Evolutionary conservation across 2,888 invertebrate species (phyloP).

Genomic region (Lathronympha strigana): DNA sequence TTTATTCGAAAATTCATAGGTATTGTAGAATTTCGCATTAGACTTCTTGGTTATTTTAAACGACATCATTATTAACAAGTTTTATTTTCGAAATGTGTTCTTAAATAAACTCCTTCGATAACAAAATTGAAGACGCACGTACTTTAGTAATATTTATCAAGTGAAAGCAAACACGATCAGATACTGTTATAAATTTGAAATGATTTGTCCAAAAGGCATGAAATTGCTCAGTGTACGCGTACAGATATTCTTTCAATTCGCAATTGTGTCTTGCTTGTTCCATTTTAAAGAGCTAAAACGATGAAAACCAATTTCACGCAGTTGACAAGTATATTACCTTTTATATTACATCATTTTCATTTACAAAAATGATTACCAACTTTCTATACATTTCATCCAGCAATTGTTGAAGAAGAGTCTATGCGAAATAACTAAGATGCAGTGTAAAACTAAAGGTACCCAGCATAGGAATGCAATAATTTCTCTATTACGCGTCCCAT

Average conservation of each 20-base stretch:
- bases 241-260: conserved; percentile 54
- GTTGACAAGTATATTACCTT: conserved; percentile 6
- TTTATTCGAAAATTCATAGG: too few species aligned
- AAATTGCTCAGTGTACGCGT: conserved; percentile 57
- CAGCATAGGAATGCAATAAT: conserved; percentile 29
- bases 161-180: conserved; percentile 58
- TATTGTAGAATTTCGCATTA: too few species aligned
- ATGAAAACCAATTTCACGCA: conserved; percentile 17
- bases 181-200: conserved; percentile 54
- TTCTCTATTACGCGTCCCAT: conserved; percentile 48
- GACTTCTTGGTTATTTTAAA: too few species aligned
- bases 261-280: conserved; percentile 14
- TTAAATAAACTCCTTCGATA: neutral
- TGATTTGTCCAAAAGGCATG: conserved; percentile 58
- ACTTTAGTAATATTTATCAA: conserved; percentile 4
- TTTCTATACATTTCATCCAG: too few species aligned
- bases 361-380: neutral
- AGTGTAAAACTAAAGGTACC: conserved; percentile 8
- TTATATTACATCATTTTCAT: conserved; percentile 12
- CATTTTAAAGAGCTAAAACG: conserved; percentile 5
- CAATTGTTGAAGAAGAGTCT: neutral
- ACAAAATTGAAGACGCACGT: conserved; percentile 11
- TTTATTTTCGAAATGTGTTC: too few species aligned
- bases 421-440: too few species aligned
- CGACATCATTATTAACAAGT: too few species aligned